Base-by-base conservation (phyloP, 2,797 vertebrate genomes). In the Rhinogobio ventralis region DNA sequence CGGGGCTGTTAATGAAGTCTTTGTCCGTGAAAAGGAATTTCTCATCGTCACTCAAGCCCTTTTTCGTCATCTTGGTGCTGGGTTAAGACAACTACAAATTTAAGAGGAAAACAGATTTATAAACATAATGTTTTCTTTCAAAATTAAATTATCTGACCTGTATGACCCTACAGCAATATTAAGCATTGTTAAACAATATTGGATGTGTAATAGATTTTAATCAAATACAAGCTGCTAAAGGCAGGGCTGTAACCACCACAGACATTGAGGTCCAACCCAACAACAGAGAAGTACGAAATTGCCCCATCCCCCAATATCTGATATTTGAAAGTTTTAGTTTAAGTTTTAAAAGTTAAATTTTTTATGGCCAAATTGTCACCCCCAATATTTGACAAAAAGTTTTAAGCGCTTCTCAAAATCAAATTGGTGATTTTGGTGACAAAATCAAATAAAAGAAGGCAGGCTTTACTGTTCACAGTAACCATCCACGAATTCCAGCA, bases 1-100 rank as follows among this genome's bases (percentile, higher is more conserved):
- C 87, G 0, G 97, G 96, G 73, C 94, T 97, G 93, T 96, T 97
- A 53, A 92, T 92, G 84, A 96, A 95, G 88, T 98, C 96, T 75
- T 97, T 97, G 90, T 97, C 96, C 91, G 96, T 91, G 89, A 93
- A 98, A 81, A 99, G 98, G 94, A 95, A 99, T 90, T 98, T 97
- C 93, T 95, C 96, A 53, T 98, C 97, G 0, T 99, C 97, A 0
- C 91, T 91, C 81, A 96, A 83, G 1, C 82, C 42, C 82, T 94
- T 87, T 20, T 92, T 93, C 86, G 96, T 93, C 98, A 99, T 99
- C 90, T 92, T 95, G 93, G 91, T 36, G 85, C 72, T 55, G 66
- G 62, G 60, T 81, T 36, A 53, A 69, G 60, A 80, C 68, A 55
- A 23, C 86, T 89, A 53, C 5, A 72, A 60, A 78, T 77, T 30